Conservation (phyloP, 2,888 invertebrate species). For the Heteromurus nitidus region DNA sequence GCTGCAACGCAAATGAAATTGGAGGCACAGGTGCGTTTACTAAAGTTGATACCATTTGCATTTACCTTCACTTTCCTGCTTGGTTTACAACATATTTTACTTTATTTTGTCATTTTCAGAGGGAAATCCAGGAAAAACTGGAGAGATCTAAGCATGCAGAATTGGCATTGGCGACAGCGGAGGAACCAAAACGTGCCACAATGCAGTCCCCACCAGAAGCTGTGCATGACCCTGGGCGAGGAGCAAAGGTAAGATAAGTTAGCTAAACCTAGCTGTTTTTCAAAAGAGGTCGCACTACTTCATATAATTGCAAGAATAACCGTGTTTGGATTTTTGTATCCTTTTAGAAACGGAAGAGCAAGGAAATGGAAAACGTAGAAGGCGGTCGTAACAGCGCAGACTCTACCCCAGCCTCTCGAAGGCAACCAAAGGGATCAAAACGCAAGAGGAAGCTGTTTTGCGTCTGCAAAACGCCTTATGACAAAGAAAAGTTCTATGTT, state of each 20-base stretch:
- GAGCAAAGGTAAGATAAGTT: not conserved
- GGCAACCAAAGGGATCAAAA: constrained; percentile 65
- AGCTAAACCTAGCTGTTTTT: too few species aligned
- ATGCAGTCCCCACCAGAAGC: not conserved
- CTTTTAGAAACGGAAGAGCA: constrained; percentile 36
- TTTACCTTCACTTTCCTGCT: too few species aligned
- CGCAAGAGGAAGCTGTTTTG: constrained; percentile 90
- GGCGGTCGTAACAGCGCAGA: constrained; percentile 25
- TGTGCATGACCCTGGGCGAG: not conserved
- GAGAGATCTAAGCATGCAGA: constrained; percentile 27
- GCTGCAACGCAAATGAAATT: constrained; percentile 53
- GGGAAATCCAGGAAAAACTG: constrained; percentile 47
- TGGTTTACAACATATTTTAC: not conserved
- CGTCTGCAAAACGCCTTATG: constrained; percentile 94
- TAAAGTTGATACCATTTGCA: not conserved
- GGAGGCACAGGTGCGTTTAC: constrained; percentile 9
- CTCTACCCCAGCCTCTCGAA: not conserved
- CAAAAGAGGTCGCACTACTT: too few species aligned
- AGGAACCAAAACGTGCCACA: constrained; percentile 25
- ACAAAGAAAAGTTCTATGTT: constrained; percentile 94
- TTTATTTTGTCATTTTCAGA: constrained; percentile 5
- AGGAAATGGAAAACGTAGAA: constrained; percentile 73
- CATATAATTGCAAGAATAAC: too few species aligned
- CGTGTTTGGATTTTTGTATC: too few species aligned
- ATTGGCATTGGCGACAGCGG: constrained; percentile 30